Evolutionary conservation across 2,797 vertebrate genomes (phyloP).

Genomic region (Pangasius djambal): DNA sequence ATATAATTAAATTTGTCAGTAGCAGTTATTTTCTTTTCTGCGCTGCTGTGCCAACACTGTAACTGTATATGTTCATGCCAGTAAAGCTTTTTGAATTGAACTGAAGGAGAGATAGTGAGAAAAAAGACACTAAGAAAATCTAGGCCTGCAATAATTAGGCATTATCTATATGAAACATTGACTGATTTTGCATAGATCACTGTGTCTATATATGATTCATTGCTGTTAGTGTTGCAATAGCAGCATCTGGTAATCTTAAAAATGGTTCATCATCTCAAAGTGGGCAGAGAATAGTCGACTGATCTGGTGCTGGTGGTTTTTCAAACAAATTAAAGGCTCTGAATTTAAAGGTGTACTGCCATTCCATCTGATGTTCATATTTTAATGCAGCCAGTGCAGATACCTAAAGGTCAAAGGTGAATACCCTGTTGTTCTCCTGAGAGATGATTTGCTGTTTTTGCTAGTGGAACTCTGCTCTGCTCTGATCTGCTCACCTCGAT

Average conservation of each 20-base stretch:
- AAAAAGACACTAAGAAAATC: not conserved
- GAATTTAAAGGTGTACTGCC: not conserved
- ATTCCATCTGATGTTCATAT: not conserved
- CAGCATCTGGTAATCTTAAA: not conserved
- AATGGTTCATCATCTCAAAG: not conserved
- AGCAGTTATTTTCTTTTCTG: not conserved
- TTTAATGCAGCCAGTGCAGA: not conserved
- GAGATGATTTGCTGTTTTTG: not conserved
- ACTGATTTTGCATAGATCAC: too few relatives aligned
- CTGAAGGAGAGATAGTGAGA: not conserved
- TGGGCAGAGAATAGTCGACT: not conserved
- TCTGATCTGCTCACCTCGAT: not conserved
- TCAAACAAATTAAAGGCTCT: not conserved
- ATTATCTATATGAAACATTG: not conserved
- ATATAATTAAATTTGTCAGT: not conserved
- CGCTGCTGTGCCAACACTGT: not conserved
- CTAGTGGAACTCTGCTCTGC: too few relatives aligned
- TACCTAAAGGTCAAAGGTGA: not conserved
- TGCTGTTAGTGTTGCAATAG: not conserved
- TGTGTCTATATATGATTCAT: not conserved
- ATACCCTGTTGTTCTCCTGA: not conserved
- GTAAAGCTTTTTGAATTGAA: too few relatives aligned
- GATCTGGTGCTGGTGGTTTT: not conserved
- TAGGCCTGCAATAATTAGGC: not conserved
- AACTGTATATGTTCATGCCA: not conserved